Evolutionary conservation across 2,797 vertebrate species (phyloP), one percentile per base, ranked within the genome.

Genomic region (Lepus oiostolus): DNA sequence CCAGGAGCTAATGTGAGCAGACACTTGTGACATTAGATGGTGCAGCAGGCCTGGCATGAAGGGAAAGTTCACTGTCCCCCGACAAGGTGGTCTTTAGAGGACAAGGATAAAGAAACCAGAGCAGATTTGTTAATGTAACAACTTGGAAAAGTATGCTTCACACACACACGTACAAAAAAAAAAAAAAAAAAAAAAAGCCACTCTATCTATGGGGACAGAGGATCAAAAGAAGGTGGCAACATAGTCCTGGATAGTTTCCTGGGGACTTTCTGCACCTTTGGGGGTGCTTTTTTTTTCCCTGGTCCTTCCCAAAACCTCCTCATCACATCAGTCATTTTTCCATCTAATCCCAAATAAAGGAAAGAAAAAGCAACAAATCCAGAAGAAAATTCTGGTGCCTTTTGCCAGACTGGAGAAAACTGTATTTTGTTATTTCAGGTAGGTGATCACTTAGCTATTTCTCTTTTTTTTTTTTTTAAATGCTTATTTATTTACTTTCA

Each of bases 1-100:
- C 97, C 65, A 83, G 96, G 98, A 98, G 97, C 98, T 99, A 99
- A 99, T 99, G 96, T 70, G 97, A 99, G 97, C 97, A 98, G 99
- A 99, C 99, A 97, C 96, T 98, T 97, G 98, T 99, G 99, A 99
- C 99, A 99, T 99, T 99, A 99, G 98, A 99, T 98, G 99, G 98
- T 98, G 97, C 98, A 98, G 98, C 98, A 98, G 97, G 97, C 97
- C 97, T 96, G 91, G 97, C 98, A 98, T 97, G 98, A 97, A 98
- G 98, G 98, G 97, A 98, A 98, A 98, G 98, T 98, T 98, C 97
- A 97, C 97, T 96, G 96, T 98, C 98, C 96, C 81, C 97, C 95
- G 96, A 98, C 98, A 98, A 98, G 98, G 98, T 98, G 97, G 98
- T 98, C 98, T 98, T 98, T 98, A 98, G 98, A 98, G 97, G 98